Conservation (phyloP, 1,140 invertebrate genomes). For the Zophobas atratus region DNA sequence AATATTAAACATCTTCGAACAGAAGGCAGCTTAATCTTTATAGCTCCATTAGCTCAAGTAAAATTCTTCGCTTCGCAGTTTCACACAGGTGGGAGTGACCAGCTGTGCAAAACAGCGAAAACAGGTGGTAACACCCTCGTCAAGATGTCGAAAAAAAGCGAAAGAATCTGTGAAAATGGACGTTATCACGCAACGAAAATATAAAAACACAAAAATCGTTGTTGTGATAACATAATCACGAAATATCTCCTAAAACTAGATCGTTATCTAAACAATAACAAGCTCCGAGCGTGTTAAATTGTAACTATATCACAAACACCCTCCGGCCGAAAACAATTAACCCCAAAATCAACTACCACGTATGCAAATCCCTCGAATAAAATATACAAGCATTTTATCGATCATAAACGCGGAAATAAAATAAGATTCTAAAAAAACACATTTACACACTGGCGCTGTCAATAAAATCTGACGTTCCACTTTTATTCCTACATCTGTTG, state of each 20-base stretch:
- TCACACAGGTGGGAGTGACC: not conserved
- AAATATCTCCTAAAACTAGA: slow-evolving; percentile 11
- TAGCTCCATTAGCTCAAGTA: not conserved
- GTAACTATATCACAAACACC: not conserved
- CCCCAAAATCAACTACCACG: not conserved
- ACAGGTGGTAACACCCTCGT: not conserved
- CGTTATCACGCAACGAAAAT: slow-evolving; percentile 10
- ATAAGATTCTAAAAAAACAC: slow-evolving; percentile 24
- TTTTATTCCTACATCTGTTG: slow-evolving; percentile 28
- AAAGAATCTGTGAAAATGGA: not conserved
- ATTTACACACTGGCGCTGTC: slow-evolving; percentile 17
- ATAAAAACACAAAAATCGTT: slow-evolving; percentile 7
- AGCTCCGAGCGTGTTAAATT: slow-evolving; percentile 2
- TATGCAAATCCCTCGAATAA: slow-evolving; percentile 30
- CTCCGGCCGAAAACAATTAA: slow-evolving; percentile 2
- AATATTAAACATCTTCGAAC: too few species aligned
- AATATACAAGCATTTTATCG: slow-evolving; percentile 23
- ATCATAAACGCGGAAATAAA: slow-evolving; percentile 29
- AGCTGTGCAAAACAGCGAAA: not conserved
- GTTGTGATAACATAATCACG: slow-evolving; percentile 5
- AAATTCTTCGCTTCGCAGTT: not conserved
- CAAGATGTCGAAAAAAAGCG: not conserved
- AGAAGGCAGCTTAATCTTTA: too few species aligned
- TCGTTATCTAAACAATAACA: slow-evolving; percentile 16
- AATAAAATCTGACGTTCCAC: slow-evolving; percentile 32